Percentiles rank a stretch among this genome's conserved stretches.
Conservation (phyloP, 92 coral and sea anemone species). For the Bergia sp. region DNA sequence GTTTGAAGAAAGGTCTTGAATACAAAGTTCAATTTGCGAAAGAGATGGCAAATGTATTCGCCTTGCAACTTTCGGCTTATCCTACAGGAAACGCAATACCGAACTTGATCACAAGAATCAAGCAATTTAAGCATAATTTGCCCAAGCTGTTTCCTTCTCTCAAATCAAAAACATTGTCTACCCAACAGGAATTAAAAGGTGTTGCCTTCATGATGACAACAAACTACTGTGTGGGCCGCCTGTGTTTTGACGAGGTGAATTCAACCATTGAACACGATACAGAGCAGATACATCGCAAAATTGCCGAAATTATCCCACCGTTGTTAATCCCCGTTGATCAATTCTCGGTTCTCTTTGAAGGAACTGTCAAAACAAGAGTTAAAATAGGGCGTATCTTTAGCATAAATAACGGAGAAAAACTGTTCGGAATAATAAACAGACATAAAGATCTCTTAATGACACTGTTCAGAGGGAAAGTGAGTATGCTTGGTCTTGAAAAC, state of each 20-base stretch:
- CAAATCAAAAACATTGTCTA: not conserved
- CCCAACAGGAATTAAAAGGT: not conserved
- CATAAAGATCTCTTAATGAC: not conserved
- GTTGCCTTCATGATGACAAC: conserved; percentile 19
- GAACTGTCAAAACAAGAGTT: not conserved
- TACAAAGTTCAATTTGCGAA: conserved; percentile 1
- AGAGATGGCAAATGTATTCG: not conserved
- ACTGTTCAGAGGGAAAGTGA: not conserved
- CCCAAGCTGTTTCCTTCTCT: not conserved
- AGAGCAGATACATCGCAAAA: not conserved
- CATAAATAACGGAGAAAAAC: not conserved
- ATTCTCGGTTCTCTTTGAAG: not conserved
- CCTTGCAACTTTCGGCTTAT: not conserved
- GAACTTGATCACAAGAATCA: not conserved
- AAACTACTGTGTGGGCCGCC: conserved; percentile 5
- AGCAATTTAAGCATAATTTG: not conserved
- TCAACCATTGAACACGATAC: conserved; percentile 17
- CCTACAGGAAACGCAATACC: not conserved
- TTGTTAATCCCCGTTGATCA: not conserved
- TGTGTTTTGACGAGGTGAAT: conserved; percentile 10
- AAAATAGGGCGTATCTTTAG: conserved; percentile 4
- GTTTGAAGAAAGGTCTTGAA: conserved; percentile 24
- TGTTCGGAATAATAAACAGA: not conserved
- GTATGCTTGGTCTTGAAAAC: conserved; percentile 4
- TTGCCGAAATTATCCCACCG: not conserved